Percentiles rank a stretch among this genome's conserved stretches.
Conservation (phyloP, 1,140 invertebrate genomes). For the Carposina sasakii region DNA sequence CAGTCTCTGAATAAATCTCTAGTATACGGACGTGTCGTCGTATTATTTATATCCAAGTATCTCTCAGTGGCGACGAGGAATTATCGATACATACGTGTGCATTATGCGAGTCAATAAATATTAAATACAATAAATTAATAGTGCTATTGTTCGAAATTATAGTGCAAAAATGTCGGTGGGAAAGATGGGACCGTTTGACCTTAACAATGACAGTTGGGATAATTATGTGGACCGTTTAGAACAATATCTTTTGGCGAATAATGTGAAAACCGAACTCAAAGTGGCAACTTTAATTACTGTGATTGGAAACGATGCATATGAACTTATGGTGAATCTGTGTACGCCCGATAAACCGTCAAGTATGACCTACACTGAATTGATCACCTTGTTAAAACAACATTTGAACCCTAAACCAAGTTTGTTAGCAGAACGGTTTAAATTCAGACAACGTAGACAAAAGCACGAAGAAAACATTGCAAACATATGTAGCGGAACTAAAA, state of each 20-base stretch:
- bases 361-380: conserved; percentile 26
- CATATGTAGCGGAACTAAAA: conserved; percentile 24
- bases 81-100: too few relatives aligned
- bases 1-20: too few relatives aligned
- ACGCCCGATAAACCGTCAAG: conserved; percentile 21
- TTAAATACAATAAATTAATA: too few relatives aligned
- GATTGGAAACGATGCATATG: conserved; percentile 29
- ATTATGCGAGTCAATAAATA: too few relatives aligned
- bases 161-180: conserved; percentile 2
- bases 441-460: conserved; percentile 27
- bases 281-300: conserved; percentile 30
- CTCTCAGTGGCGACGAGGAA: too few relatives aligned
- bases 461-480: conserved; percentile 12
- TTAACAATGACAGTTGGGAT: background rate
- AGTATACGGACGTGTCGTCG: too few relatives aligned
- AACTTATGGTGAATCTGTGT: conserved; percentile 30
- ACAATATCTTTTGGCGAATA: conserved; percentile 22
- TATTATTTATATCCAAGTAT: too few relatives aligned
- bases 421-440: conserved; percentile 28
- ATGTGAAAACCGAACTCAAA: conserved; percentile 16
- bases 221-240: conserved; percentile 2
- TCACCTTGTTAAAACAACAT: conserved; percentile 24
- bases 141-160: too few relatives aligned
- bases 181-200: background rate
- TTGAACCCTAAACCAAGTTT: conserved; percentile 13